A percentile compares a stretch with the other conserved stretches of the same genome.
Conservation (phyloP, 2,113 vertebrate species). For the Petromus typicus region DNA sequence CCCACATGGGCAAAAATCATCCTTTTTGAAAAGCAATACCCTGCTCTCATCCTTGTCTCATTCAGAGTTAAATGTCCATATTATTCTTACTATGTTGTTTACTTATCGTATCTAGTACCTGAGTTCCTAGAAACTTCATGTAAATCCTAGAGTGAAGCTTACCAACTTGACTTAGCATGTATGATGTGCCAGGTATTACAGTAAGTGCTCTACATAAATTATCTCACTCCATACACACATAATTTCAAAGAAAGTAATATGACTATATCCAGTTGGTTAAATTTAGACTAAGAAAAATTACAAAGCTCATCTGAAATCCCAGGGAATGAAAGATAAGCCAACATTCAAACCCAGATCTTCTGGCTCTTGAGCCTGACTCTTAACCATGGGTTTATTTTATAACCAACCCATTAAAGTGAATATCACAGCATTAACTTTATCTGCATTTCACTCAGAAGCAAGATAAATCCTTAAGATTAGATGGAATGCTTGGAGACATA, state of each 20-base stretch:
- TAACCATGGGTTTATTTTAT: not conserved
- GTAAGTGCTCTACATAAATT: not conserved
- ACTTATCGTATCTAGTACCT: not conserved
- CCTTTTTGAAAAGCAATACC: not conserved
- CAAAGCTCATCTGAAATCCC: not conserved
- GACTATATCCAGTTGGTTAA: not conserved
- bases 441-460: not conserved
- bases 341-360: not conserved
- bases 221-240: constrained; percentile 5
- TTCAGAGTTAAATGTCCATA: not conserved
- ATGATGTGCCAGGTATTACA: not conserved
- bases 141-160: not conserved
- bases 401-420: not conserved
- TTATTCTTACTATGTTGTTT: not conserved
- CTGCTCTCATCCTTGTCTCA: not conserved
- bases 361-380: not conserved
- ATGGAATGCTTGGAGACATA: not conserved
- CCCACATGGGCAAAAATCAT: not conserved
- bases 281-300: not conserved
- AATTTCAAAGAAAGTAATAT: not conserved
- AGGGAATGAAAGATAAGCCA: not conserved
- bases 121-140: not conserved
- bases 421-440: not conserved
- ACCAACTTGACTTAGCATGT: not conserved
- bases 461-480: not conserved